phyloP scores from a whole-genome alignment of 2,113 vertebrate genomes.

The rat (Rattus norvegicus) region GRCr8 NC_086033.1:17530501-17531000 shows the following conservation, averaged over 20 bases:
- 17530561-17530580: slow-evolving; percentile 50
- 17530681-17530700: fast-evolving
- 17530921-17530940: neutral
- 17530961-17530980: neutral
- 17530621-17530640: neutral
- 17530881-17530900: neutral
- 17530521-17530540: neutral
- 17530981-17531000: neutral
- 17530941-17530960: neutral
- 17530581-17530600: slow-evolving; percentile 6
- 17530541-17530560: slow-evolving; percentile 39
- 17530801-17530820: neutral
- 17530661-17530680: fast-evolving
- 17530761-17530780: fast-evolving
- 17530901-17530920: neutral
- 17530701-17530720: fast-evolving
- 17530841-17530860: neutral
- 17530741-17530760: neutral
- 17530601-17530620: neutral
- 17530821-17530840: neutral
- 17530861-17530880: neutral
- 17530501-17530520: slow-evolving; percentile 3
- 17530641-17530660: neutral
- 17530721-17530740: neutral
- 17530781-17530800: neutral